A percentile compares a stretch with the other conserved stretches of the same genome.
These are phyloP conservation scores for Rhagonycha lutea DNA, from an alignment of 2,888 invertebrate genomes.

Conservation along the genomic window DNA sequence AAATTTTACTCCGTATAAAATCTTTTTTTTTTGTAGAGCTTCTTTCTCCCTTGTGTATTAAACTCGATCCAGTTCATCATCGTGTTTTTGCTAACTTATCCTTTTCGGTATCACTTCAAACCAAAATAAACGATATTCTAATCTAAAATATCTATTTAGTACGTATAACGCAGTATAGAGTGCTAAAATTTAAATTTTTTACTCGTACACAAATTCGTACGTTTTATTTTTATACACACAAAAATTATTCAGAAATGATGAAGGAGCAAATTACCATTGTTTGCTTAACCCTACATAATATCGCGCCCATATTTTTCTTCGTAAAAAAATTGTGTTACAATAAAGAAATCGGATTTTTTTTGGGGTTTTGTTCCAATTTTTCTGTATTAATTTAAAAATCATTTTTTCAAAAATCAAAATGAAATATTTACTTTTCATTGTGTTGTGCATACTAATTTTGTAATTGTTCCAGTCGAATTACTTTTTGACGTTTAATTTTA, in stretches of 20 bases:
- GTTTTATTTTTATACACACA: too few relatives aligned
- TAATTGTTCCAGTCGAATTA: neutral
- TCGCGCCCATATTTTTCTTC: neutral
- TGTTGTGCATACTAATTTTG: neutral
- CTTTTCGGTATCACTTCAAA: neutral
- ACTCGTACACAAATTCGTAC: too few relatives aligned
- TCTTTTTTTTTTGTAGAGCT: conserved; percentile 15
- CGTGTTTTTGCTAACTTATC: conserved; percentile 9
- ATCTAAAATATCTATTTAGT: neutral
- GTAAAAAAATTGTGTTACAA: neutral
- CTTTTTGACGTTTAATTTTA: neutral
- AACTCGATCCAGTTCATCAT: conserved; percentile 20
- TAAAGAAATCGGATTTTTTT: neutral
- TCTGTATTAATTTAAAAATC: neutral
- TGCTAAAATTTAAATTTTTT: too few relatives aligned
- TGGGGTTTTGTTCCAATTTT: neutral
- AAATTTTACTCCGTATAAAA: conserved; percentile 21
- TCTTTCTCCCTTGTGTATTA: conserved; percentile 18
- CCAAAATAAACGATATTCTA: neutral
- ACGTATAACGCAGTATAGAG: neutral
- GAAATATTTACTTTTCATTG: neutral
- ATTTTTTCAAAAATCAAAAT: neutral
- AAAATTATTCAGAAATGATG: too few relatives aligned
- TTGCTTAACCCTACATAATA: neutral
- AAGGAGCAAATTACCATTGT: neutral